Percentiles rank a stretch among this genome's conserved stretches.
These are phyloP conservation scores for Prionailurus viverrinus DNA, from an alignment of 2,113 vertebrate genomes.

Conservation along the genomic window DNA sequence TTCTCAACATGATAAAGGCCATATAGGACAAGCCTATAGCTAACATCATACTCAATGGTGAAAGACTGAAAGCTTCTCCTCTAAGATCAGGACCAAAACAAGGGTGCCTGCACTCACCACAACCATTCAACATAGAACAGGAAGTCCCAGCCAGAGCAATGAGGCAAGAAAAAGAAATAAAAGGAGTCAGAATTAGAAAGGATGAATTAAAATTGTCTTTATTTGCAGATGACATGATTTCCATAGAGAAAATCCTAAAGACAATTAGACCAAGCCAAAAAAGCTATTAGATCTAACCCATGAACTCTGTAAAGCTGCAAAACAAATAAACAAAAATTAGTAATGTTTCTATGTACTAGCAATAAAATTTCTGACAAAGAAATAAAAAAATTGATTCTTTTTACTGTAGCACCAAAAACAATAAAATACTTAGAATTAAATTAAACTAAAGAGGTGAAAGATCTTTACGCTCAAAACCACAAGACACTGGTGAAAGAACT, in stretches of 20 bases:
- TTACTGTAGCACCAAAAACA: not conserved
- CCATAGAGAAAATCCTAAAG: not conserved
- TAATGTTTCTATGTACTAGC: not conserved
- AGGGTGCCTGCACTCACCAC: not conserved
- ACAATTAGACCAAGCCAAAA: not conserved
- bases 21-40: not conserved
- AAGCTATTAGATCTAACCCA: not conserved
- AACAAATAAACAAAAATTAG: not conserved
- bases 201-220: not conserved
- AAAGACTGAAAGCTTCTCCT: not conserved
- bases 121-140: not conserved
- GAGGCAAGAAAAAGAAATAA: not conserved
- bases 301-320: not conserved
- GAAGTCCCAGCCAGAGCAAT: not conserved
- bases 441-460: not conserved
- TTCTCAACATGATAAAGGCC: not conserved
- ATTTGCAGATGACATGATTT: not conserved
- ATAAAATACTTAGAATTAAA: not conserved
- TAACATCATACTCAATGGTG: not conserved
- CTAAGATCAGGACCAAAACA: not conserved
- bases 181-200: not conserved
- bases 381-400: not conserved
- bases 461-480: not conserved
- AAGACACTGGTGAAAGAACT: not conserved
- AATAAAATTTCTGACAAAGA: not conserved